These are phyloP conservation scores for Pantherophis alleghaniensis DNA, from an alignment of 2,797 vertebrate genomes.

Conservation along the genomic window DNA sequence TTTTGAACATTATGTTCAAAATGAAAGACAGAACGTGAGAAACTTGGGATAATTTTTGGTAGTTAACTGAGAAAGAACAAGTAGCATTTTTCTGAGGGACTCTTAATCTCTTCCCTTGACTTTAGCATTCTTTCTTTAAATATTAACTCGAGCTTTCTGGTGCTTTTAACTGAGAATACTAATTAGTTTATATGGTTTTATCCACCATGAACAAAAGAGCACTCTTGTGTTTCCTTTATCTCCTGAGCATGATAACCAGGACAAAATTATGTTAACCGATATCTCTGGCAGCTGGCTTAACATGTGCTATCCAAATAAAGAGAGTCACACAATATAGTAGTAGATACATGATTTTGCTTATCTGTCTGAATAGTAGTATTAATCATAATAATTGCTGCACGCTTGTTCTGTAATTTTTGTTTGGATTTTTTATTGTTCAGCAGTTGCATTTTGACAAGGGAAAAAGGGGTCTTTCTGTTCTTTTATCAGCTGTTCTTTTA, in stretches of 20 bases:
- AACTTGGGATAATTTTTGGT: background rate
- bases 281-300: background rate
- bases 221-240: background rate
- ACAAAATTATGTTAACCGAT: background rate
- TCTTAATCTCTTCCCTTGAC: background rate
- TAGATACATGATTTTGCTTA: background rate
- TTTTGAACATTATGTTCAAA: background rate
- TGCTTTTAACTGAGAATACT: background rate
- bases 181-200: background rate
- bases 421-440: constrained; percentile 27
- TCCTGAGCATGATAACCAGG: background rate
- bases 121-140: background rate
- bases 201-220: background rate
- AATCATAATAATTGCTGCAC: background rate
- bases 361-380: background rate
- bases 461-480: background rate
- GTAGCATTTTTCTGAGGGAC: background rate
- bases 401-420: constrained; percentile 1
- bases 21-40: background rate
- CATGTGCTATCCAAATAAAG: background rate
- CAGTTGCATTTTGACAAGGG: background rate
- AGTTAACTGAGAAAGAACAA: background rate
- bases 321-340: background rate
- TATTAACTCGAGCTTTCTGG: background rate
- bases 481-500: constrained; percentile 3